Conservation (phyloP, 92 coral and sea anemone genomes). For the Paramuricea clavata region DNA sequence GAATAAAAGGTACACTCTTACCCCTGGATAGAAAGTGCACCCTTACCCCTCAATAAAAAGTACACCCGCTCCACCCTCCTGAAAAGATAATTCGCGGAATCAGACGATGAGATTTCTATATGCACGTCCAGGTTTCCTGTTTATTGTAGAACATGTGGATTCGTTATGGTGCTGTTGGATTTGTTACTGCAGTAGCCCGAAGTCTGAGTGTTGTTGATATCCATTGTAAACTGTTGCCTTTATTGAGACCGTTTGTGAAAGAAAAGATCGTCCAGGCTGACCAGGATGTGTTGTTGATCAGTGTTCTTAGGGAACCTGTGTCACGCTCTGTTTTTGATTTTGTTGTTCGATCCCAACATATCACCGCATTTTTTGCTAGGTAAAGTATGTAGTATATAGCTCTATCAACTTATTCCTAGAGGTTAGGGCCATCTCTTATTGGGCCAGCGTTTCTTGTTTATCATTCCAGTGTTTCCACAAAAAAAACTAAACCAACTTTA, state of each 20-base stretch:
- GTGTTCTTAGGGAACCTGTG: conserved; percentile 93
- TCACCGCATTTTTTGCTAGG: conserved; percentile 87
- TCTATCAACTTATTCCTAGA: too few relatives aligned
- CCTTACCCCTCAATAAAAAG: neutral
- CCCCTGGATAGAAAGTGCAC: too few relatives aligned
- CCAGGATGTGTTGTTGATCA: conserved; percentile 93
- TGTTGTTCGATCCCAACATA: conserved; percentile 83
- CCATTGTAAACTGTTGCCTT: conserved; percentile 90
- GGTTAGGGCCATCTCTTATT: neutral
- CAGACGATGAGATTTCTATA: neutral
- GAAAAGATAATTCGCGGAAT: neutral
- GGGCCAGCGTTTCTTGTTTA: too few relatives aligned
- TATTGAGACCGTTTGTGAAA: conserved; percentile 85
- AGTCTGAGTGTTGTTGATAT: conserved; percentile 92
- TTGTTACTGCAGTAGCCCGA: conserved; percentile 91
- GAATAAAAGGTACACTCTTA: too few relatives aligned
- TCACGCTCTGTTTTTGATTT: conserved; percentile 87
- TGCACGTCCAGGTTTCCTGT: neutral
- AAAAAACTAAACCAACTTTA: too few relatives aligned
- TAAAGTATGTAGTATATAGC: conserved; percentile 13
- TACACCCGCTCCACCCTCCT: neutral
- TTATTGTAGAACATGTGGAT: conserved; percentile 90
- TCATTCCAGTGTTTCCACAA: too few relatives aligned
- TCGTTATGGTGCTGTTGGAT: conserved; percentile 97
- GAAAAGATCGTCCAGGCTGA: conserved; percentile 90